These are phyloP conservation scores for Schizaphis graminum DNA, from an alignment of 2,888 invertebrate genomes.

Conservation along the genomic window DNA sequence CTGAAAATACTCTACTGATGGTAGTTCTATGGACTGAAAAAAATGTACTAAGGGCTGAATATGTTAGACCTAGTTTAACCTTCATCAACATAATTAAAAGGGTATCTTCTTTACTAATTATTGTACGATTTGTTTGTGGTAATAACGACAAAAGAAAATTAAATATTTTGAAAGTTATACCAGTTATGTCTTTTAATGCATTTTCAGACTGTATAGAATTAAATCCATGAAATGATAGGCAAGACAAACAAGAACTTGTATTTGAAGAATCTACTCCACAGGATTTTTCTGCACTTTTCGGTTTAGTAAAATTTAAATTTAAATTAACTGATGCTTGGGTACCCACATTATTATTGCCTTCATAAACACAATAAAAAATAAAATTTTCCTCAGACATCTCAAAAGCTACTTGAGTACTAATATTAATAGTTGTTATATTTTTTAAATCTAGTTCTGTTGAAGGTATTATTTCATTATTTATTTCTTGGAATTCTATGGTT, in stretches of 20 bases:
- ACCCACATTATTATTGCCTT: neutral
- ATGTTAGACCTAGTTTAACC: constrained; percentile 15
- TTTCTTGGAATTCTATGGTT: neutral
- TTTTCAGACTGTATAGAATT: neutral
- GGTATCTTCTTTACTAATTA: constrained; percentile 31
- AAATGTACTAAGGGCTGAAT: constrained; percentile 15
- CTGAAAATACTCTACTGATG: constrained; percentile 8
- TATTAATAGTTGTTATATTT: neutral
- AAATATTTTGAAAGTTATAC: too few species aligned
- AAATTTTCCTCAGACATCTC: neutral
- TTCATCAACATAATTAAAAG: constrained; percentile 40
- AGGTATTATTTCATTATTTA: neutral
- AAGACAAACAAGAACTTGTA: neutral
- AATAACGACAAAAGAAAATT: constrained; percentile 1
- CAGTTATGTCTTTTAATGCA: neutral
- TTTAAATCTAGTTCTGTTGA: neutral
- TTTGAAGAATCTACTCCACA: neutral
- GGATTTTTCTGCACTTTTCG: neutral
- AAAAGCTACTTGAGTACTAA: constrained; percentile 34
- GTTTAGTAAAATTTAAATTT: neutral
- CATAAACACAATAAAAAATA: constrained; percentile 25
- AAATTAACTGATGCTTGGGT: neutral
- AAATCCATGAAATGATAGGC: neutral
- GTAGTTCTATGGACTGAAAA: constrained; percentile 35
- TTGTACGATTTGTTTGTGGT: constrained; percentile 3